Evolutionary conservation across 1,140 invertebrate genomes (phyloP).

Genomic region (Drosophila virilis): DNA sequence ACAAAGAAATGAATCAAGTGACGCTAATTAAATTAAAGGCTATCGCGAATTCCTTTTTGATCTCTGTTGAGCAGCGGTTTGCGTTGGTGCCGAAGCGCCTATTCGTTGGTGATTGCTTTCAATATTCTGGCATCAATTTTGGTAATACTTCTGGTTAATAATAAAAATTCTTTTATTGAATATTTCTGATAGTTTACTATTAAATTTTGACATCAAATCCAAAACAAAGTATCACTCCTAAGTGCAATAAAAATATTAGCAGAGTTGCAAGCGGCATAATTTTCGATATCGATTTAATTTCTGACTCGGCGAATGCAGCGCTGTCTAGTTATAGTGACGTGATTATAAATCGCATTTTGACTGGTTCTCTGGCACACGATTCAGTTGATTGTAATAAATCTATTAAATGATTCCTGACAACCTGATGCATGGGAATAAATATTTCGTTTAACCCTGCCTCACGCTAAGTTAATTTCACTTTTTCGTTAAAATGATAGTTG

Average conservation of each 20-base stretch:
- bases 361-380: no score
- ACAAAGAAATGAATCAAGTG: neutral
- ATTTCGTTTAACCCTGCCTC: no score
- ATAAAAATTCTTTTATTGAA: neutral
- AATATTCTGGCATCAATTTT: conserved; percentile 1
- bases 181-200: conserved; percentile 25
- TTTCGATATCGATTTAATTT: conserved; percentile 1
- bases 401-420: no score
- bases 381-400: no score
- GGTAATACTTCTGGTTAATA: neutral
- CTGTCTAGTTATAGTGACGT: neutral
- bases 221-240: conserved; percentile 36
- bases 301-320: neutral
- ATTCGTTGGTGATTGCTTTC: neutral
- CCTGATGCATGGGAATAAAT: no score
- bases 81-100: neutral
- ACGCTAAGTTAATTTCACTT: no score
- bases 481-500: no score
- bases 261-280: conserved; percentile 21
- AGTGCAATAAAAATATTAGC: conserved; percentile 44
- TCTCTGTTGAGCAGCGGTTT: neutral
- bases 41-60: conserved; percentile 34
- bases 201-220: conserved; percentile 52
- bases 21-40: conserved; percentile 47
- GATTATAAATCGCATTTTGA: neutral